phyloP scores from a whole-genome alignment of 2,113 vertebrate species.

The Osmerus mordax region DNA sequence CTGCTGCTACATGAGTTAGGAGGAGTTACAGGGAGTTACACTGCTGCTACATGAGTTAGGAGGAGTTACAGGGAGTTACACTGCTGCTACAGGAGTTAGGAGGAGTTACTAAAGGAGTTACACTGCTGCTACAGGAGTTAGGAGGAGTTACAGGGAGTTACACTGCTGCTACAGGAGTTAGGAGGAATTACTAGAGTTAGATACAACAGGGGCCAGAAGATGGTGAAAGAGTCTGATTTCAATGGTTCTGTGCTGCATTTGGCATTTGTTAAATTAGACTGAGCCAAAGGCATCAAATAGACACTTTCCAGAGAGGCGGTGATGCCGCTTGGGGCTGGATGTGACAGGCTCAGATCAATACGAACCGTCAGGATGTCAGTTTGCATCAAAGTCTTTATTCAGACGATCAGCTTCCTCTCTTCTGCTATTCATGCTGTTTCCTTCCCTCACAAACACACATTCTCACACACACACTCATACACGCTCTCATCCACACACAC shows the following conservation, averaged over 20 bases:
- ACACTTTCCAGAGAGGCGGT: slow-evolving; percentile 37
- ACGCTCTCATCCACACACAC: background rate
- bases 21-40: no score
- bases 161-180: no score
- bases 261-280: slow-evolving; percentile 18
- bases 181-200: no score
- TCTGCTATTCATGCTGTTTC: background rate
- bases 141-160: no score
- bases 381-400: slow-evolving; percentile 32
- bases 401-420: background rate
- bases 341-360: slow-evolving; percentile 57
- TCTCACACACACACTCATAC: background rate
- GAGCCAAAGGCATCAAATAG: slow-evolving; percentile 10
- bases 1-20: no score
- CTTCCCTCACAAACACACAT: background rate
- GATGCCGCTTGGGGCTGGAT: slow-evolving; percentile 43
- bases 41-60: no score
- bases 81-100: no score
- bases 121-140: no score
- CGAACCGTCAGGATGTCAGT: slow-evolving; percentile 39
- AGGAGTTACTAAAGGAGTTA: no score
- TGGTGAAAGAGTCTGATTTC: background rate
- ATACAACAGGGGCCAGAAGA: background rate
- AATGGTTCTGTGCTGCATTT: slow-evolving; percentile 38
- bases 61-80: no score